A percentile compares a stretch with the other conserved stretches of the same genome.
These are phyloP conservation scores for Rhizoglyphus robini DNA, from an alignment of 1,140 invertebrate genomes.

Conservation along the genomic window DNA sequence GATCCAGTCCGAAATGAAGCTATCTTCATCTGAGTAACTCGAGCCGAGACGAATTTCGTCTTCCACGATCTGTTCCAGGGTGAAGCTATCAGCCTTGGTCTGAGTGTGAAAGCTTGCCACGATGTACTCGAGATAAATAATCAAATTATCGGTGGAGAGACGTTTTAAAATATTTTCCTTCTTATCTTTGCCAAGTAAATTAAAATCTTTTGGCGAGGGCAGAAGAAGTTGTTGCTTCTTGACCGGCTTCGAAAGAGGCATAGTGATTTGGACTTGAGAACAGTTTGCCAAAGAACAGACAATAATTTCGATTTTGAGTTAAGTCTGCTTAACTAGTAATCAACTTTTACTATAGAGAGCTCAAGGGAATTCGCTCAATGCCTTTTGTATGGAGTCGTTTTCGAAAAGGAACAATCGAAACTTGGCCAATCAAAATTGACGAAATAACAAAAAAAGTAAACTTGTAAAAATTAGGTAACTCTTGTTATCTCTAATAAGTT, in stretches of 20 bases:
- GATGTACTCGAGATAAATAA: background rate
- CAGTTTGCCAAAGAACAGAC: no score
- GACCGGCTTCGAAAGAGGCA: constrained; percentile 3
- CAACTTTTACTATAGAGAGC: no score
- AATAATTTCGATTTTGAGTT: no score
- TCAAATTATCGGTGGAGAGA: constrained; percentile 1
- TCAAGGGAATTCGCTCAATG: no score
- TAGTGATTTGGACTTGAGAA: no score
- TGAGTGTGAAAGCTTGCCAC: background rate
- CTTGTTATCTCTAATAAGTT: no score
- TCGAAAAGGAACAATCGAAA: no score
- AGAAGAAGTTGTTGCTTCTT: background rate
- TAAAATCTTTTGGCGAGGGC: background rate
- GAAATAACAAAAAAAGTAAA: no score
- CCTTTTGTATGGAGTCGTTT: no score
- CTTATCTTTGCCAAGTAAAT: background rate
- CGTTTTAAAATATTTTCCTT: background rate
- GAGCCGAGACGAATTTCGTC: background rate
- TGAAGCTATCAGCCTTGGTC: background rate
- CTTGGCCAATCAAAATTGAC: no score
- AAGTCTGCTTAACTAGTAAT: no score
- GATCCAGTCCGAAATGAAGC: background rate
- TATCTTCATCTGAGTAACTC: background rate
- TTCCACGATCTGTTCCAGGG: background rate
- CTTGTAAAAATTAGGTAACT: no score